Base-by-base conservation (phyloP, 1,140 invertebrate genomes). In the Diabrotica virgifera region DNA sequence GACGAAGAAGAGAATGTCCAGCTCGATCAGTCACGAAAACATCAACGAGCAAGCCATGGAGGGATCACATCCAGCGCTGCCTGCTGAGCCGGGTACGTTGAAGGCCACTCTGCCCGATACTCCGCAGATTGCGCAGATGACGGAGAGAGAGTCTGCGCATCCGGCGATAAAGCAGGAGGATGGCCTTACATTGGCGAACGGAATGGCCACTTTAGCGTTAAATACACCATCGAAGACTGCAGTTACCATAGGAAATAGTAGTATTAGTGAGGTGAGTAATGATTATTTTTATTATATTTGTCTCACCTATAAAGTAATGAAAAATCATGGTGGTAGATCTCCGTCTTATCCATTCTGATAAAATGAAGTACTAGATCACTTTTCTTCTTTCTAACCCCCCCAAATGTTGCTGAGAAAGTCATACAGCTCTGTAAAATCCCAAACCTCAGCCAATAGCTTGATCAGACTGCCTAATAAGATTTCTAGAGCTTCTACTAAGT, bases 101-200 rank as follows among this genome's bases (percentile, higher is more conserved):
- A 97, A 97, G 75, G 90, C 92, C 0, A 91, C 94, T 2, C 80
- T 98, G 9, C 87, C 95, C 10, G 94, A 74, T 59, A 78, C 78
- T 68, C 50, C 74, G 89, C 91, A 89, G 52, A 91, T 97, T 67
- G 91, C 90, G 57, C 92, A 95, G 71, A 98, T 98, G 93, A 99
- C 96, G 12, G 95, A 97, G 78, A 88, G 90, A 67, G 93, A 95
- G 79, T 91, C 90, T 0, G 94, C 94, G 0, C 93, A 96, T 84
- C 91, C 91, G 1, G 80, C 75, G 6, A 73, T 71, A 52, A 75
- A 76, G 14, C 75, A 73, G 53, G 59, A 69, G 8, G 75, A 77
- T 36, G 73, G 74, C 54, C 46, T 73, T 8, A 64, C 70, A 11
- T 52, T 78, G 36, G 72, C 74, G 4, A 78, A 78, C 61, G 77